A percentile compares a stretch with the other conserved stretches of the same genome.
Evolutionary conservation across 1,140 invertebrate species (phyloP).

Genomic region (Brevipalpus yothersi): DNA sequence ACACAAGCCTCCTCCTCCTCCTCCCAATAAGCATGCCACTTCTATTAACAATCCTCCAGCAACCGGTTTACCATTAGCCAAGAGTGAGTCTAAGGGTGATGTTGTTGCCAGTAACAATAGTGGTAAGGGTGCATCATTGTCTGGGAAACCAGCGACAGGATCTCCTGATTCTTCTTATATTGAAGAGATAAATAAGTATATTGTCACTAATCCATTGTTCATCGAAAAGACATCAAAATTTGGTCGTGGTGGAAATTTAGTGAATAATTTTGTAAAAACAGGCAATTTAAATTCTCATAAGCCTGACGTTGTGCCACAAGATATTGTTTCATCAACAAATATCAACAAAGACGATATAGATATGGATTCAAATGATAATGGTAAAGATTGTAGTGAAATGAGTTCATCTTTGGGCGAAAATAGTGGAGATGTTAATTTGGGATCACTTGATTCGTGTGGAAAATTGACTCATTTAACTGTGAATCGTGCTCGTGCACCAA

Average conservation of each 20-base stretch:
- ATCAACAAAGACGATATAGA: background rate
- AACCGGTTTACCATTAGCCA: background rate
- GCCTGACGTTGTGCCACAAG: background rate
- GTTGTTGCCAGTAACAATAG: background rate
- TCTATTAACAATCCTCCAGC: background rate
- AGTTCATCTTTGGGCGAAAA: background rate
- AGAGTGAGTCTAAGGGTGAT: too few relatives aligned
- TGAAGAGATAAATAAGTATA: too few relatives aligned
- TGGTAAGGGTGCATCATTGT: background rate
- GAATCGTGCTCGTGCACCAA: background rate
- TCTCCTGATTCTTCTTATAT: background rate
- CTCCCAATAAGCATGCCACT: slow-evolving; percentile 2
- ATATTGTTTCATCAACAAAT: background rate
- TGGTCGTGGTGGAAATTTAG: too few relatives aligned
- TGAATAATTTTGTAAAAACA: background rate
- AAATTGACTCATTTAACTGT: background rate
- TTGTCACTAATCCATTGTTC: too few relatives aligned
- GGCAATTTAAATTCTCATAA: background rate
- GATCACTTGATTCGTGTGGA: background rate
- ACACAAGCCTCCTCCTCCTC: slow-evolving; percentile 1
- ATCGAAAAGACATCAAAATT: too few relatives aligned
- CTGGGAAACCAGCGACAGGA: background rate
- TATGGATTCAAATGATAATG: background rate
- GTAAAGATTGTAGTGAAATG: background rate
- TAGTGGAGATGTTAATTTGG: background rate